A percentile compares a stretch with the other conserved stretches of the same genome.
phyloP scores from a whole-genome alignment of 2,113 vertebrate species.

The Amazona guildingii region DNA sequence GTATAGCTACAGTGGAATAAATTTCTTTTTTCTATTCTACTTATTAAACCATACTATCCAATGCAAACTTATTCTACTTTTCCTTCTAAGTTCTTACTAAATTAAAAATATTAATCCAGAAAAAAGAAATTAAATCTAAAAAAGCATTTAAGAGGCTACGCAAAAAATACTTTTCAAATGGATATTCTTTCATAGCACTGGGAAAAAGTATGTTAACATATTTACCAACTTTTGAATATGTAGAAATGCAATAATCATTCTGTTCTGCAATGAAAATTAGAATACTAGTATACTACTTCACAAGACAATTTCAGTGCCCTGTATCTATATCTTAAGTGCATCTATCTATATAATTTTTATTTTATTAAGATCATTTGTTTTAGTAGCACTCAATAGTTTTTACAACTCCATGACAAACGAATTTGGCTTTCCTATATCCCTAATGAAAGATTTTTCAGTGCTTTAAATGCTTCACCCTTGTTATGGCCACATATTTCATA shows the following conservation, averaged over 20 bases:
- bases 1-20: not conserved
- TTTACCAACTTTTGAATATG: not conserved
- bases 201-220: not conserved
- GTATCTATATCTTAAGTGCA: no score
- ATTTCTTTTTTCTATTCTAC: not conserved
- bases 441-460: not conserved
- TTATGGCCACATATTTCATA: not conserved
- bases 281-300: not conserved
- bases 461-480: not conserved
- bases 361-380: not conserved
- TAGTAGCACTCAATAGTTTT: not conserved
- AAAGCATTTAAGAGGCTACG: not conserved
- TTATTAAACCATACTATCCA: not conserved
- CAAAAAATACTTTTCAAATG: not conserved
- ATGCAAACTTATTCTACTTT: not conserved
- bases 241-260: not conserved
- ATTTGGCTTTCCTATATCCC: not conserved
- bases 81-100: not conserved
- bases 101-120: not conserved
- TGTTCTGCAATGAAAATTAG: not conserved
- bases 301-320: not conserved
- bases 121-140: not conserved
- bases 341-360: not conserved
- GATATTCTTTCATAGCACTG: not conserved
- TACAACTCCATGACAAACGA: not conserved